These are phyloP conservation scores for Romanomermis culicivorax DNA, from an alignment of 2,888 invertebrate species.

Conservation along the genomic window DNA sequence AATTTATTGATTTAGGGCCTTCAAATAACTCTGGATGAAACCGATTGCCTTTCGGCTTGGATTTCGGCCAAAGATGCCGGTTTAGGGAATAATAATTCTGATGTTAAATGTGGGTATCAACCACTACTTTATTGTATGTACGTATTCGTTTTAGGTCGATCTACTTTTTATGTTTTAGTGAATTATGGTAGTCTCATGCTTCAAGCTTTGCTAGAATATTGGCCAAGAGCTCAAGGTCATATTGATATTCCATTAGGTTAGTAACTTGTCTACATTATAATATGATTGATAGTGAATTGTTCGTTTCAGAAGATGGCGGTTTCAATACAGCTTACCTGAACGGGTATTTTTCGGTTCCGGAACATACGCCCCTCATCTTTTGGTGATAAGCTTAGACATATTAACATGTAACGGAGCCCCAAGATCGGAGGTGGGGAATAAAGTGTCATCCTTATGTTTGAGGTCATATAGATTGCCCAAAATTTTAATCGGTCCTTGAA, in stretches of 20 bases:
- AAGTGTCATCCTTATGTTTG: too few relatives aligned
- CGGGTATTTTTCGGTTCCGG: constrained; percentile 64
- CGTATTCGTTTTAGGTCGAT: background rate
- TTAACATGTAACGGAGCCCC: too few relatives aligned
- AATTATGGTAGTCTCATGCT: constrained; percentile 82
- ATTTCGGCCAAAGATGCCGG: constrained; percentile 87
- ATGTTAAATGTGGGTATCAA: constrained; percentile 40
- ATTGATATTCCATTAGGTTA: background rate
- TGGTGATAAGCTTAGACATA: too few relatives aligned
- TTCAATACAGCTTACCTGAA: constrained; percentile 29
- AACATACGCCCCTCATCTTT: constrained; percentile 86
- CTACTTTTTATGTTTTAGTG: constrained; percentile 42
- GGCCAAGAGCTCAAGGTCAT: constrained; percentile 37
- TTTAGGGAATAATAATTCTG: constrained; percentile 46
- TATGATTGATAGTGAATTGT: too few relatives aligned
- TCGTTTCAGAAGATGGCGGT: constrained; percentile 13
- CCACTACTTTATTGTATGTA: background rate
- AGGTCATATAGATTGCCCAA: too few relatives aligned
- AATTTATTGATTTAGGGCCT: constrained; percentile 47
- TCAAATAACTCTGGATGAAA: constrained; percentile 90
- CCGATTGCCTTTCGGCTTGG: constrained; percentile 95
- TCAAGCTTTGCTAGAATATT: constrained; percentile 80
- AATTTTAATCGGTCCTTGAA: too few relatives aligned
- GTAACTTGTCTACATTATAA: background rate
- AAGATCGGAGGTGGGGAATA: too few relatives aligned